Percentiles rank a stretch among this genome's conserved stretches.
These are phyloP conservation scores for Cotesia chilonis DNA, from an alignment of 1,140 invertebrate genomes.

Conservation along the genomic window DNA sequence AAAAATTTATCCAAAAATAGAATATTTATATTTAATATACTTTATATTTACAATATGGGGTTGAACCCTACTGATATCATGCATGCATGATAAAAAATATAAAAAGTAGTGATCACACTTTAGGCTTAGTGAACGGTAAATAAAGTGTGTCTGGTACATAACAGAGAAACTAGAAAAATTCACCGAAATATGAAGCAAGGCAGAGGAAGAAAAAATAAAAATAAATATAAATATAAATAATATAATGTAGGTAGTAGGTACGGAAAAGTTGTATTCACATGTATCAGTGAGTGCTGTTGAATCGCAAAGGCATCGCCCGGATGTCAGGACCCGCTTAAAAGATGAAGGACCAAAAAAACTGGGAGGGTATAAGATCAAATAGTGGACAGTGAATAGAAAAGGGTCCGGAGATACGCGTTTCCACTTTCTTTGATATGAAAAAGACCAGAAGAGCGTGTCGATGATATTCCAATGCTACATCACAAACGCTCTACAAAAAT, in stretches of 20 bases:
- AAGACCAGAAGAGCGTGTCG: no score
- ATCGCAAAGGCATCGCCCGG: background rate
- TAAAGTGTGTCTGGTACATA: constrained; percentile 10
- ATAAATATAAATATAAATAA: constrained; percentile 22
- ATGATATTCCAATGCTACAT: no score
- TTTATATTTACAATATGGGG: background rate
- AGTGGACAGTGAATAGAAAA: no score
- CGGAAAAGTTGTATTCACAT: background rate
- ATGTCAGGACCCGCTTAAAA: no score
- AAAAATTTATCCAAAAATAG: no score
- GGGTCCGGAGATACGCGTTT: no score
- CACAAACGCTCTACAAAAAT: no score
- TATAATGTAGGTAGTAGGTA: background rate
- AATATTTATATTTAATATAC: no score
- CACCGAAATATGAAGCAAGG: background rate
- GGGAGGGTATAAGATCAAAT: no score
- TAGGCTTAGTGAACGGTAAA: background rate
- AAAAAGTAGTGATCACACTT: constrained; percentile 20
- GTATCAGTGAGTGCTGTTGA: background rate
- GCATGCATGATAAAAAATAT: background rate
- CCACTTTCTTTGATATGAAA: no score
- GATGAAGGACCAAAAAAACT: no score
- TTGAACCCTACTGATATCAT: constrained; percentile 21
- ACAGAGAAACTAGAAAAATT: no score
- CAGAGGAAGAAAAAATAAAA: constrained; percentile 23